These are phyloP conservation scores for Melanchra persicariae DNA, from an alignment of 2,888 invertebrate species.

Conservation along the genomic window DNA sequence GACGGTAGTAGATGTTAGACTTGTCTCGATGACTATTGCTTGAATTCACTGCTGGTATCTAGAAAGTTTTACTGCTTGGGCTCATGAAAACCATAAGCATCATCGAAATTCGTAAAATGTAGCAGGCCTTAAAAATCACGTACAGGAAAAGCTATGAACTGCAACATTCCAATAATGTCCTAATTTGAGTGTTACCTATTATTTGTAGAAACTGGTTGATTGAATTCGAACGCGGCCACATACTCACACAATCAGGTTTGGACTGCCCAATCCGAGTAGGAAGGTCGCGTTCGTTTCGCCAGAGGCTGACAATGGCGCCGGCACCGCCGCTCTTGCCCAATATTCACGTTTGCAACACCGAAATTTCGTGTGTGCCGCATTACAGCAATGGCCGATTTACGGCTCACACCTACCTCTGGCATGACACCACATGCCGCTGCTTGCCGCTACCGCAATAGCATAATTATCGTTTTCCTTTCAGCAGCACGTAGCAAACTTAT, in stretches of 20 bases:
- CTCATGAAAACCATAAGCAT: not conserved
- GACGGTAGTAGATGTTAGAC: not conserved
- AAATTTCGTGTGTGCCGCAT: conserved; percentile 88
- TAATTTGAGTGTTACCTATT: conserved; percentile 34
- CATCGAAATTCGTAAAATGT: conserved; percentile 5
- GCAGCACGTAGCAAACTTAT: conserved; percentile 8
- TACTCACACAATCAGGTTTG: conserved; percentile 83
- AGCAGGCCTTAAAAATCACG: not conserved
- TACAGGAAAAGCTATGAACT: conserved; percentile 20
- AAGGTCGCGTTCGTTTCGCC: conserved; percentile 88
- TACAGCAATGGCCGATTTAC: conserved; percentile 82
- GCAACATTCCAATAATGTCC: conserved; percentile 47
- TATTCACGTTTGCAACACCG: conserved; percentile 86
- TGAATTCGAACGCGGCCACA: conserved; percentile 70
- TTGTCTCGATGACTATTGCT: conserved; percentile 3
- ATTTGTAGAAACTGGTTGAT: conserved; percentile 64
- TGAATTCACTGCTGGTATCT: not conserved
- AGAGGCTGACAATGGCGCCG: conserved; percentile 87
- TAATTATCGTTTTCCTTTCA: conserved; percentile 51
- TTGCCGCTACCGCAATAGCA: conserved; percentile 54
- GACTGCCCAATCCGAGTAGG: conserved; percentile 87
- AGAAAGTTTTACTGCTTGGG: not conserved
- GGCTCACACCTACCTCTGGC: conserved; percentile 65
- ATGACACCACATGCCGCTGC: conserved; percentile 55
- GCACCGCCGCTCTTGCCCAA: conserved; percentile 84